A percentile compares a stretch with the other conserved stretches of the same genome.
These are phyloP conservation scores for Poeciliopsis turrubarensis DNA, from an alignment of 2,113 vertebrate genomes.

Conservation along the genomic window DNA sequence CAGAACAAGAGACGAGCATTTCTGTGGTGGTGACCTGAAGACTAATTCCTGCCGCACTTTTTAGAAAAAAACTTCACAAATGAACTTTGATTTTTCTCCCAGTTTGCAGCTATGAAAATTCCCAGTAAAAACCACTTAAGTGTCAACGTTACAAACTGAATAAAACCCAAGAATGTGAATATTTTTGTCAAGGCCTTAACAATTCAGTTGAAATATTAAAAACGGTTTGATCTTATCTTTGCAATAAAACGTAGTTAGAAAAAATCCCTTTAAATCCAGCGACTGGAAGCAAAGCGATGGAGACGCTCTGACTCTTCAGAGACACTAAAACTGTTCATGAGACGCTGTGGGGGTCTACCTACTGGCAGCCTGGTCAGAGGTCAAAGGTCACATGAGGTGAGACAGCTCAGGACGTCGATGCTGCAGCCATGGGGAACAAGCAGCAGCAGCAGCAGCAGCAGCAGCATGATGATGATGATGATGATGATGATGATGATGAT, in stretches of 20 bases:
- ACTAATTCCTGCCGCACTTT: not conserved
- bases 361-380: constrained; percentile 31
- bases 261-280: constrained; percentile 6
- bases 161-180: not conserved
- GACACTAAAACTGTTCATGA: constrained; percentile 6
- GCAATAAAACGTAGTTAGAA: not conserved
- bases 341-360: not conserved
- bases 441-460: constrained; percentile 10
- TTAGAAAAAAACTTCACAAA: not conserved
- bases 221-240: not conserved
- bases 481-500: not conserved
- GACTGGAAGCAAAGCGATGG: constrained; percentile 15
- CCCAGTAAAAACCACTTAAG: not conserved
- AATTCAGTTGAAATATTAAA: not conserved
- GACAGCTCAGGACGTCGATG: constrained; percentile 29
- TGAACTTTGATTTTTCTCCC: not conserved
- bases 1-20: not conserved
- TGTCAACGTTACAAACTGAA: not conserved
- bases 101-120: not conserved
- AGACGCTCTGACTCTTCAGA: constrained; percentile 2
- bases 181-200: not conserved
- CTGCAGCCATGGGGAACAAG: constrained; percentile 46
- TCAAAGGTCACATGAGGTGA: constrained; percentile 24
- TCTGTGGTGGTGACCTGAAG: not conserved
- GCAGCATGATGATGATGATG: not conserved